A percentile compares a stretch with the other conserved stretches of the same genome.
These are phyloP conservation scores for Malthinus seriepunctatus DNA, from an alignment of 2,888 invertebrate genomes.

Conservation along the genomic window DNA sequence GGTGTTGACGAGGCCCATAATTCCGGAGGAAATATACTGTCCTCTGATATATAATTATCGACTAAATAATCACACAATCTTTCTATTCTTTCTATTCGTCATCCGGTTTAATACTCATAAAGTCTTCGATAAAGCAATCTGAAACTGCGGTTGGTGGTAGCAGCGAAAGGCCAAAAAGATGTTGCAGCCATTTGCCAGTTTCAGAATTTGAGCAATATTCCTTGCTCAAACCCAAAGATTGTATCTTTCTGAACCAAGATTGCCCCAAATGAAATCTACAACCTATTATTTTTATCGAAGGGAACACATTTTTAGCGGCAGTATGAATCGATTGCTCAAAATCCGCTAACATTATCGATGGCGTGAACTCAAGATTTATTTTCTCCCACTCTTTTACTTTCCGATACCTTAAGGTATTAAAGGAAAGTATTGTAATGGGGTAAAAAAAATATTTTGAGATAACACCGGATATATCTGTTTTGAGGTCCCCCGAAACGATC, in stretches of 20 bases:
- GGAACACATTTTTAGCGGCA: not conserved
- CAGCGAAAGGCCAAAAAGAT: not conserved
- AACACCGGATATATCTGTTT: no score
- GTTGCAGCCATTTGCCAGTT: not conserved
- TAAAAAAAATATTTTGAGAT: no score
- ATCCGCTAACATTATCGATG: not conserved
- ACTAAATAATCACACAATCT: not conserved
- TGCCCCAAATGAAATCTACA: not conserved
- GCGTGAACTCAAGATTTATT: no score
- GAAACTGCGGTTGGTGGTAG: not conserved
- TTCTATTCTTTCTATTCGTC: not conserved
- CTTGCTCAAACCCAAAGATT: not conserved
- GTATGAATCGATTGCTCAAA: not conserved
- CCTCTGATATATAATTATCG: no score
- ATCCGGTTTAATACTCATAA: not conserved
- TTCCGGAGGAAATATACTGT: no score
- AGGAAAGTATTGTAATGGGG: no score
- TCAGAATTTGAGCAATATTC: not conserved
- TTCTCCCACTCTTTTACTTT: no score
- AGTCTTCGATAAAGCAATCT: constrained; percentile 1
- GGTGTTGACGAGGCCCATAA: not conserved
- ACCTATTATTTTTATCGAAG: not conserved
- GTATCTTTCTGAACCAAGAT: constrained; percentile 1
- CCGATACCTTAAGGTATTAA: no score
- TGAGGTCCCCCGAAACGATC: no score